A percentile compares a stretch with the other conserved stretches of the same genome.
Evolutionary conservation across 1,140 invertebrate species (phyloP).

Genomic region (Leptinotarsa lineolata): DNA sequence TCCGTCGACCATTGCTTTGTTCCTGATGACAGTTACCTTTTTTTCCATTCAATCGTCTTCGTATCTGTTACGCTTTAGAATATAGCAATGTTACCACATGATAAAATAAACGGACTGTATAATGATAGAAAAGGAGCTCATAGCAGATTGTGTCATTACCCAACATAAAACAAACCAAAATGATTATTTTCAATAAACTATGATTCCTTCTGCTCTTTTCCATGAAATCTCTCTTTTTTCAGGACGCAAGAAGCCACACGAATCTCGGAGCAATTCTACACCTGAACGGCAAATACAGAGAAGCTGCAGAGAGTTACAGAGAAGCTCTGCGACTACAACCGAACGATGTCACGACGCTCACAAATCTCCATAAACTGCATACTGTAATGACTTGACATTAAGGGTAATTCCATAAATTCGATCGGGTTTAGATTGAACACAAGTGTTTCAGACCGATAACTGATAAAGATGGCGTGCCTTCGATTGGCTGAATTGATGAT

Average conservation of each 20-base stretch:
- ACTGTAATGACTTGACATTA: conserved; percentile 60
- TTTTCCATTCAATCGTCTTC: too few relatives aligned
- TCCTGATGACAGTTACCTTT: too few relatives aligned
- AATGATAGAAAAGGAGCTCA: too few relatives aligned
- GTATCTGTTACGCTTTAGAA: too few relatives aligned
- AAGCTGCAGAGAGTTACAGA: conserved; percentile 83
- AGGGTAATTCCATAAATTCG: conserved; percentile 16
- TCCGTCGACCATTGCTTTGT: too few relatives aligned
- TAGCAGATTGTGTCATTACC: too few relatives aligned
- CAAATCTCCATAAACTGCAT: conserved; percentile 83
- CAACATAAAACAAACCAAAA: too few relatives aligned
- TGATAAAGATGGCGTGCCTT: conserved; percentile 23
- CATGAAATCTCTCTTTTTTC: conserved; percentile 45
- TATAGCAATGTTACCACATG: too few relatives aligned
- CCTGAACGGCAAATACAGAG: conserved; percentile 84
- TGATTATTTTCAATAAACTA: too few relatives aligned
- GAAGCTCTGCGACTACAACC: conserved; percentile 82
- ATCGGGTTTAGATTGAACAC: background rate
- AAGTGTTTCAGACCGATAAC: conserved; percentile 16
- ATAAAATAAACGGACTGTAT: too few relatives aligned
- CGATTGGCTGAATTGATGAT: conserved; percentile 13
- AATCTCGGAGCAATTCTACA: conserved; percentile 93
- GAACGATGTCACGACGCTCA: conserved; percentile 82
- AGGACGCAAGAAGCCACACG: conserved; percentile 87
- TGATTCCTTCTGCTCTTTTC: too few relatives aligned